phyloP scores from a whole-genome alignment of 2,113 vertebrate genomes.

The Lates calcarifer region DNA sequence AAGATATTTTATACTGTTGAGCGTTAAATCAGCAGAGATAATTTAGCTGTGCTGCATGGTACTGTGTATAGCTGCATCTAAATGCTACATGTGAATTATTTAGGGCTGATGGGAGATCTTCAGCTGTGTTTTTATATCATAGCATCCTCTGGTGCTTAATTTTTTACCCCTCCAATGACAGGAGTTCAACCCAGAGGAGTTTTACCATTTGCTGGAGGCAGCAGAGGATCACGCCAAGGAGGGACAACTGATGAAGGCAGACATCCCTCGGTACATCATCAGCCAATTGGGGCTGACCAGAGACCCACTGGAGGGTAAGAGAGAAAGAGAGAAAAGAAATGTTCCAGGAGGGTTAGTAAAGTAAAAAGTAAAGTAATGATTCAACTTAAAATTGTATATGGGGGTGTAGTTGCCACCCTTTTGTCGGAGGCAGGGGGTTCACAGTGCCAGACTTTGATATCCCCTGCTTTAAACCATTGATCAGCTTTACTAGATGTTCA shows the following conservation, averaged over 20 bases:
- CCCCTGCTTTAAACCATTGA: slow-evolving; percentile 4
- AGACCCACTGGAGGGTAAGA: slow-evolving; percentile 96
- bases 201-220: slow-evolving; percentile 98
- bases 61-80: too few species aligned
- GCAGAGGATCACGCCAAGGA: slow-evolving; percentile 99
- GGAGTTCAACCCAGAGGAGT: slow-evolving; percentile 99
- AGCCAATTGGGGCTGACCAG: slow-evolving; percentile 96
- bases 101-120: neutral
- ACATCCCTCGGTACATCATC: slow-evolving; percentile 98
- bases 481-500: slow-evolving; percentile 11
- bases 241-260: slow-evolving; percentile 96
- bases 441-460: neutral
- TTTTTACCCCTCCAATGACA: slow-evolving; percentile 58
- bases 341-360: neutral
- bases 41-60: neutral
- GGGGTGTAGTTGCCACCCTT: neutral
- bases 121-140: neutral
- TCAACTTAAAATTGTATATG: neutral
- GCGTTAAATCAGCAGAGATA: neutral
- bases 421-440: neutral
- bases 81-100: neutral
- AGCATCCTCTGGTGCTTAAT: neutral
- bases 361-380: neutral
- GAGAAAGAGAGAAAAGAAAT: neutral
- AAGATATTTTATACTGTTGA: neutral